Percentiles rank a stretch among this genome's conserved stretches.
phyloP scores from a whole-genome alignment of 2,113 vertebrate genomes.

The Oceanodroma tethys region DNA sequence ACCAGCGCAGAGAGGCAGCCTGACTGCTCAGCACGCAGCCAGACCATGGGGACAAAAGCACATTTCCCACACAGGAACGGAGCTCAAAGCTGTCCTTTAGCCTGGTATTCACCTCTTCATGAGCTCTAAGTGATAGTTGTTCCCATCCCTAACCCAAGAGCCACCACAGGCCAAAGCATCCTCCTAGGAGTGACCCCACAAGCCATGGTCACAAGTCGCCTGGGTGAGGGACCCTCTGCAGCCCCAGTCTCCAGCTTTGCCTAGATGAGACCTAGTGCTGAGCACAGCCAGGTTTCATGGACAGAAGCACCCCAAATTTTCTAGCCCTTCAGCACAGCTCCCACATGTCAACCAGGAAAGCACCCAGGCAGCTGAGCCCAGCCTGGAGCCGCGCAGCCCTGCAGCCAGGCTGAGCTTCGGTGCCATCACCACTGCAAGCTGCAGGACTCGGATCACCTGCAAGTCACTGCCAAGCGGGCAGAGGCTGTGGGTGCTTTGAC shows the following conservation, averaged over 20 bases:
- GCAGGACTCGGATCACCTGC: neutral
- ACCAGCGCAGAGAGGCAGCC: neutral
- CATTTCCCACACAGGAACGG: neutral
- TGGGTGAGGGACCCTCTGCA: neutral
- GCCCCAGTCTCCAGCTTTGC: neutral
- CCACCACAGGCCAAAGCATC: neutral
- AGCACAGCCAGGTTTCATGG: neutral
- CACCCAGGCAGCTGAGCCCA: neutral
- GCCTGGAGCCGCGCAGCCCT: neutral
- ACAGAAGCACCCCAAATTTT: neutral
- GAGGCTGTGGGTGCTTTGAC: neutral
- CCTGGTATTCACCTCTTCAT: neutral
- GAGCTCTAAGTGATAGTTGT: neutral
- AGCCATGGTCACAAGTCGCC: neutral
- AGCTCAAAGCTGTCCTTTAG: neutral
- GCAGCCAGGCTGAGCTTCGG: neutral
- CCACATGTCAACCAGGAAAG: neutral
- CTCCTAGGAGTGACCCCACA: neutral
- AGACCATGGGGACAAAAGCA: neutral
- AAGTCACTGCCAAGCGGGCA: neutral
- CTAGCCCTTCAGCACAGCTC: neutral
- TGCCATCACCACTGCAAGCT: neutral
- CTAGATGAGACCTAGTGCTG: neutral
- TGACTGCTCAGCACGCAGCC: neutral
- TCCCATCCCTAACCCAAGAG: neutral